Evolutionary conservation across 1,140 invertebrate species (phyloP).

Genomic region (Dermatophagoides farinae): DNA sequence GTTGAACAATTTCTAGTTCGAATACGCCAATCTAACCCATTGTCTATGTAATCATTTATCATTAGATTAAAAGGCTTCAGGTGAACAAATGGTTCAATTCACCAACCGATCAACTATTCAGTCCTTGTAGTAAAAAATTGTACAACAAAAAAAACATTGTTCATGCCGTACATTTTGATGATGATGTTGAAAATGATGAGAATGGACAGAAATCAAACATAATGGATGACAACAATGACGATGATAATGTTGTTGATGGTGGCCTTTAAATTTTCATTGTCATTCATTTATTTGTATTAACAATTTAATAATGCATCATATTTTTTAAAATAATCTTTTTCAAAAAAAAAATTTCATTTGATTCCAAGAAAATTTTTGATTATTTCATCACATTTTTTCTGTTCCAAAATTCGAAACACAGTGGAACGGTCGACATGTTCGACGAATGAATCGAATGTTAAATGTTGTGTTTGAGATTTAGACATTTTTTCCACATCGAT

Average conservation of each 20-base stretch:
- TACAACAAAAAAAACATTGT: not conserved
- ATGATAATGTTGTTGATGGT: no score
- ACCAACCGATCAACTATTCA: conserved; percentile 1
- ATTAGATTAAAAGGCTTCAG: not conserved
- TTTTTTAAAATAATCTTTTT: no score
- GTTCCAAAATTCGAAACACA: not conserved
- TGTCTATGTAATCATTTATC: not conserved
- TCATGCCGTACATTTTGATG: not conserved
- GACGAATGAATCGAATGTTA: not conserved
- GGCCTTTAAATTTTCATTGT: no score
- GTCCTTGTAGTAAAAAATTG: conserved; percentile 1
- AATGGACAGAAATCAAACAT: no score
- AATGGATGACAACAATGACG: not conserved
- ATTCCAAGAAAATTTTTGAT: conserved; percentile 3
- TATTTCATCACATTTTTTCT: not conserved
- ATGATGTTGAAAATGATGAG: not conserved
- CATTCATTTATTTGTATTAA: no score
- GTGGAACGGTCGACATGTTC: not conserved
- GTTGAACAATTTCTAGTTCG: not conserved
- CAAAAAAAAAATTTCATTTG: not conserved
- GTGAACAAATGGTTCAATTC: conserved; percentile 8
- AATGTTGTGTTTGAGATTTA: not conserved
- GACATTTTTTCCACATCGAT: not conserved
- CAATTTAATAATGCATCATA: no score
- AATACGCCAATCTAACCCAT: no score